Evolutionary conservation across 2,797 vertebrate genomes (phyloP), one percentile per base, ranked within the genome.

Genomic region (Acrocephalus scirpaceus): DNA sequence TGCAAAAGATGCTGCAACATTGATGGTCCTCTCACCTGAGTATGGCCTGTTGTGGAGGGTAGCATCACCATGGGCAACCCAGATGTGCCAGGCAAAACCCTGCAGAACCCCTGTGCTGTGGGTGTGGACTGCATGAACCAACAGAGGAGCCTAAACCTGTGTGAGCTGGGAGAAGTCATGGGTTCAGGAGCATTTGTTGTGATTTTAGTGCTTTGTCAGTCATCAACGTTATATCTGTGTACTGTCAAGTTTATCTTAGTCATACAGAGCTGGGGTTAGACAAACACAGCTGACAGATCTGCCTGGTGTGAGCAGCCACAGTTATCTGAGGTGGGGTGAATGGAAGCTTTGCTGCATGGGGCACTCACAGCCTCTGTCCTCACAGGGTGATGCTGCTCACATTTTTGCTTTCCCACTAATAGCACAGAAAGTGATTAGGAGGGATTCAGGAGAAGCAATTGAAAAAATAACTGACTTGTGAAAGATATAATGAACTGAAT

Each of bases 291-390:
- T 51, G 53, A 8, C 6, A 56, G 29, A 36, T n/a, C 3, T 62
- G 62, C 54, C 51, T 7, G n/a, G 7, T 38, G 42, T 32, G 50
- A 47, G 16, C 40, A 67, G 23, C 11, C 54, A 9, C 32, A 56
- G 11, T 14, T 16, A 5, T 0, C 32, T 38, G 10, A 13, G 16
- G 26, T 2, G 13, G 29, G 7, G 5, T 21, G 7, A 4, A 0
- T 13, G 26, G n/a, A 38, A 42, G 20, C 13, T 22, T 66, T 58
- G 30, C 34, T 45, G 1, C 3, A 0, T 10, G 15, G 7, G 29
- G 42, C 30, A 47, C 11, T 34, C 30, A 23, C 45, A 64, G n/a
- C 15, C 40, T 44, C 75, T 77, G 16, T 56, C 34, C 51, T 74
- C 18, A 11, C 22, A 54, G 29, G 23, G 6, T 27, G 53, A 42